These are phyloP conservation scores for Leptinotarsa haldemani DNA, from an alignment of 2,888 invertebrate species.

Conservation along the genomic window DNA sequence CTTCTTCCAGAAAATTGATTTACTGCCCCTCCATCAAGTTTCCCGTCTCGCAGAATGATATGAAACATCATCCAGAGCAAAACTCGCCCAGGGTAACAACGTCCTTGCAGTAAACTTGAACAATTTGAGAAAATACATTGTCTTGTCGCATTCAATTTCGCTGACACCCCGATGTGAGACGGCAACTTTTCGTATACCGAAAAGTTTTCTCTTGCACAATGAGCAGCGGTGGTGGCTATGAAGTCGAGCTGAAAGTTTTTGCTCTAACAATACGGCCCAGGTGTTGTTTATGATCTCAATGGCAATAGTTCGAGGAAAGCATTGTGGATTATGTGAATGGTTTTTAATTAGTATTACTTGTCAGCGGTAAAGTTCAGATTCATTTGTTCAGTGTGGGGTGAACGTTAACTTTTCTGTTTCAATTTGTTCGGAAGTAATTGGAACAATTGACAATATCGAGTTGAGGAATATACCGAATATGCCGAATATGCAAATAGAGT, in stretches of 20 bases:
- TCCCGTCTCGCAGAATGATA: neutral
- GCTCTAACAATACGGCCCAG: neutral
- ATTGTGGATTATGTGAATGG: neutral
- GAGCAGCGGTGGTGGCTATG: slow-evolving; percentile 1
- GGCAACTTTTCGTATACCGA: slow-evolving; percentile 5
- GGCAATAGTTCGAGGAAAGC: neutral
- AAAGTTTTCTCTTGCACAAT: slow-evolving; percentile 6
- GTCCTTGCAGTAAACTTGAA: slow-evolving; percentile 23
- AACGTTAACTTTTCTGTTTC: neutral
- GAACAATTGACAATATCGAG: no score
- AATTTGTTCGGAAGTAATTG: neutral
- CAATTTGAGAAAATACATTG: slow-evolving; percentile 28
- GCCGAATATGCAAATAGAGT: no score
- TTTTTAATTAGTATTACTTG: neutral
- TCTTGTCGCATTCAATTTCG: slow-evolving; percentile 20
- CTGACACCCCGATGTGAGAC: slow-evolving; percentile 13
- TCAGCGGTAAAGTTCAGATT: slow-evolving; percentile 16
- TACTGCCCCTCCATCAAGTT: neutral
- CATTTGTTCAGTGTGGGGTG: neutral
- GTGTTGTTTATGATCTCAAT: slow-evolving; percentile 16
- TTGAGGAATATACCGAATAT: no score
- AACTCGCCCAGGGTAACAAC: slow-evolving; percentile 4
- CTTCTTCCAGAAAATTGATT: neutral
- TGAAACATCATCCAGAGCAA: slow-evolving; percentile 19
- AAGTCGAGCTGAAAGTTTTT: slow-evolving; percentile 15